Base-by-base conservation (phyloP, 2,888 invertebrate species). In the Laothoe populi region DNA sequence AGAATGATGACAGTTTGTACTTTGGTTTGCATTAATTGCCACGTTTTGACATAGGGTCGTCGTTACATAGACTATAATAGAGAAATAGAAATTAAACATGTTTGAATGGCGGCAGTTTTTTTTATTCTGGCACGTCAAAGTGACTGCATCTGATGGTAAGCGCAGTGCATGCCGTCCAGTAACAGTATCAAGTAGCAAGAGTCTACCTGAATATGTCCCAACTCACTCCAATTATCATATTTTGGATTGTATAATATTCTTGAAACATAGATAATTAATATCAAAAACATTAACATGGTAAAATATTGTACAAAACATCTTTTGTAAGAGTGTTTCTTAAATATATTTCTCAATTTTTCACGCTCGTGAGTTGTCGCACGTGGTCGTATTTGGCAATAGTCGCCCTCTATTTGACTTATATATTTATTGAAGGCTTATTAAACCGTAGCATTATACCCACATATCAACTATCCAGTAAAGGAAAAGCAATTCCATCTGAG, bases 281-380 rank as follows among this genome's bases (percentile, higher is more conserved):
- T 24, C 4, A 35, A 5, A 0, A 48, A 24, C 48, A 48, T n/a
- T 48, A 48, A n/a, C 19, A 46, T 46, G 46, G 3, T 13, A 13
- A 24, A 49, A 49, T 10, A 49, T 16, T 24, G 48, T 40, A 13
- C n/a, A 8, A 44, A 44, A 44, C 42, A 16, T 44, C 16, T 16
- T 44, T 44, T 19, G 16, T 11, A 16, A 35, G 11, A 49, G 5
- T 24, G 26, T 49, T 35, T 53, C 7, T 16, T 26, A 49, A 26
- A 26, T 31, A 11, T 24, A 16, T 49, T 49, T 49, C 31, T n/a
- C 49, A 49, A 49, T 49, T 49, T 31, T 10, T 49, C 49, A 49
- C 10, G 49, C 8, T 49, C 23, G 16, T 16, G 49, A 31, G 7
- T n/a, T 31, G 26, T 49, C 26, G 8, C 49, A 16, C 31, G 16